Base-by-base conservation (phyloP, 2,888 invertebrate genomes). In the Polyploca ridens region DNA sequence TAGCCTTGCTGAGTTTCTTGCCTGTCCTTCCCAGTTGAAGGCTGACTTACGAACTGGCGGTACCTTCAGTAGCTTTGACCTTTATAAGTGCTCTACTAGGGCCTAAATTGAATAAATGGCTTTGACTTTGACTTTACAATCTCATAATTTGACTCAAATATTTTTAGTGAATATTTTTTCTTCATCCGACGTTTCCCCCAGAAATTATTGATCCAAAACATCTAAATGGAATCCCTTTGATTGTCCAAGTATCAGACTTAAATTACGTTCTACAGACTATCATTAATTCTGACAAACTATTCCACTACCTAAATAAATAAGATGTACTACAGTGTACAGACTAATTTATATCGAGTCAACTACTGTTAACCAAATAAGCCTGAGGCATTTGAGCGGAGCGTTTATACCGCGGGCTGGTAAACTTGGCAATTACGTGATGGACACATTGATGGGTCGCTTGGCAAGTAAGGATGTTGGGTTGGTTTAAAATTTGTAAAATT, bases 331-430 rank as follows among this genome's bases (percentile, higher is more conserved):
- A 49, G n/a, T 16, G 13, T 49, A 19, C 54, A 54, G 54, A 19
- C 10, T 19, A 54, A 54, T 54, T 54, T 54, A 6, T 54, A 54
- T 54, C 54, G 10, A 54, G 54, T 54, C 19, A 54, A 19, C n/a
- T 54, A 54, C 54, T 54, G 46, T 46, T n/a, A 54, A 19, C 54
- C 10, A 54, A 54, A 54, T 54, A 54, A 19, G 54, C 54, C 54
- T 3, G 19, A 54, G 54, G 54, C 54, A 54, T 19, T 54, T 10
- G 54, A 54, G 54, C 19, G 19, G 54, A 54, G 19, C 54, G 54
- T 19, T 19, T 54, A 54, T 19, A 54, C 54, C 54, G 54, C 54
- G 54, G 54, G 7, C 19, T 16, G 19, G 49, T 6, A 49, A 49
- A 49, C 54, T 16, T 10, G 54, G 8, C 54, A 54, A 54, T 19